phyloP scores from a whole-genome alignment of 1,140 invertebrate species.

The Drosophila auraria region DNA sequence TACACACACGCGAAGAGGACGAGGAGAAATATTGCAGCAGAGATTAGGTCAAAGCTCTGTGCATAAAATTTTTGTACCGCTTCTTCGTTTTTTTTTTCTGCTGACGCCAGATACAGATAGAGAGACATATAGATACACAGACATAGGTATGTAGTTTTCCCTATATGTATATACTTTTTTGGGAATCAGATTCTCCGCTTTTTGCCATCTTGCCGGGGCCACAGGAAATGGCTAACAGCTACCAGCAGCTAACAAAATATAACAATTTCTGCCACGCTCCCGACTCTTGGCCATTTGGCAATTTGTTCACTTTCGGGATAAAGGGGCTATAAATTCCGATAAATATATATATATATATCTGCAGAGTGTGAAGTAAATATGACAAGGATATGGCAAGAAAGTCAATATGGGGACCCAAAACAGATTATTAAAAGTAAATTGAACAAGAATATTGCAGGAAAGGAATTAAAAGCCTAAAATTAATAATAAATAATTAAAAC shows the following conservation, averaged over 20 bases:
- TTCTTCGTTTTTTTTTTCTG: conserved; percentile 38
- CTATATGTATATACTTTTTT: conserved; percentile 1
- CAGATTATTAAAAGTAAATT: no score
- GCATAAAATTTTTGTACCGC: conserved; percentile 56
- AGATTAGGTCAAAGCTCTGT: conserved; percentile 82
- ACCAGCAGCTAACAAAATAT: conserved; percentile 46
- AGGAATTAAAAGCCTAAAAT: no score
- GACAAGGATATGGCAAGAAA: no score
- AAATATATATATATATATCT: not conserved
- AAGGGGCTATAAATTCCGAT: no score
- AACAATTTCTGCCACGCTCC: conserved; percentile 10
- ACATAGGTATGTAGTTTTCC: conserved; percentile 3
- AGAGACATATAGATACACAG: conserved; percentile 19
- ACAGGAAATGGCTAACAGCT: conserved; percentile 22
- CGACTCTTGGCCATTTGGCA: conserved; percentile 42
- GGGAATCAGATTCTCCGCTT: conserved; percentile 20
- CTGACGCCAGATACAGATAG: conserved; percentile 58
- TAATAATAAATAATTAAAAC: no score
- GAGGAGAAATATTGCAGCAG: conserved; percentile 78
- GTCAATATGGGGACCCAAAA: no score
- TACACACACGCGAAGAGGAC: conserved; percentile 30
- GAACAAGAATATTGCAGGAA: no score
- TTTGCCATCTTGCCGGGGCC: conserved; percentile 15
- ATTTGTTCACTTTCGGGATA: conserved; percentile 23
- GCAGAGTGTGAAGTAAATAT: no score